Base-by-base conservation (phyloP, 1,140 invertebrate genomes). In the Ruditapes philippinarum region DNA sequence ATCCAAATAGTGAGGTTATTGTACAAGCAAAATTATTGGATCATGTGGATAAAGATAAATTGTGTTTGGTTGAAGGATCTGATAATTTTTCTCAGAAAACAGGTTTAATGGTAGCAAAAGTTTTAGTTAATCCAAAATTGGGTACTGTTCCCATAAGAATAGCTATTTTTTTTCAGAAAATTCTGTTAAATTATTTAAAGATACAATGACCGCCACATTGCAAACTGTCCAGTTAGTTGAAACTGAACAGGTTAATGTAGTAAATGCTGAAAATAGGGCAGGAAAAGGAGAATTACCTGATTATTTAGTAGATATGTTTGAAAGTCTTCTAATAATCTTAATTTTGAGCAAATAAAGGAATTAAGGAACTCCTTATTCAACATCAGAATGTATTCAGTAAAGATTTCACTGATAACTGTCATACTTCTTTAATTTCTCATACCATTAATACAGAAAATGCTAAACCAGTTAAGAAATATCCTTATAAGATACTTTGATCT, bases 371-470 rank as follows among this genome's bases (percentile, higher is more conserved):
- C 38, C 38, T 85, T 14, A 51, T 42, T 38, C 79, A 54, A 42
- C 82, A 84, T 60, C 82, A 86, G 45, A 57, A 25, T 80, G 57
- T 73, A 51, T 91, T 91, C 31, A 33, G 57, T 36, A 89, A 68
- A 57, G 38, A 76, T 62, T 88, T 80, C 22, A 49, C 31, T 79
- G 87, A 89, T 74, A 49, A 89, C 33, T 80, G 90, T 42, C 33
- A 74, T 49, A 89, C 81, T 11, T 38, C 33, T 42, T 28, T 60
- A 36, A 81, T 91, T 12, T n/a, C 54, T 33, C 90, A 89, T 81
- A 57, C 22, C 14, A 91, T 91, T 57, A 45, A 91, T 68, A 91
- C 81, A 25, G 87, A 73, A 45, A 84, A 49, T 38, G 88, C 87
- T 28, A n/a, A 19, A 7, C 87, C 80, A 14, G 83, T 91, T 33